A percentile compares a stretch with the other conserved stretches of the same genome.
phyloP scores from a whole-genome alignment of 2,888 invertebrate species.

The Drosophila pseudotalamancana region DNA sequence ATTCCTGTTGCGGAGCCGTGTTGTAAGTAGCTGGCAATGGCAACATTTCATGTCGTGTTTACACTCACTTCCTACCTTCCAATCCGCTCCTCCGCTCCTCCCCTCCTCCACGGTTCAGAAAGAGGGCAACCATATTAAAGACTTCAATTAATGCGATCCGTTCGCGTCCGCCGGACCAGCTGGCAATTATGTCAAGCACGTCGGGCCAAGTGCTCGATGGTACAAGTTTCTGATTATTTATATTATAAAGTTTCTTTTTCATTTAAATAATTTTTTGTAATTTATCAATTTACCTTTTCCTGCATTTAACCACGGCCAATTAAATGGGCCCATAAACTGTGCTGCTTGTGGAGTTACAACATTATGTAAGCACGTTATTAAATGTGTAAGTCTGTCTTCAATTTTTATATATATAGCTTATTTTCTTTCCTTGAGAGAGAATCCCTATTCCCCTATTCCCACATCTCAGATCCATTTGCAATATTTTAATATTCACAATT shows the following conservation, averaged over 20 bases:
- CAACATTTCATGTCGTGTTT: constrained; percentile 78
- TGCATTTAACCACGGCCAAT: constrained; percentile 32
- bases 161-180: constrained; percentile 20
- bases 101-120: constrained; percentile 22
- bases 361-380: not conserved
- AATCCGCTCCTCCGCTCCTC: constrained; percentile 12
- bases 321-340: constrained; percentile 27
- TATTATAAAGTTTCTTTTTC: constrained; percentile 70
- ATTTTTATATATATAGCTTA: not conserved
- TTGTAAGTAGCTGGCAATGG: constrained; percentile 61
- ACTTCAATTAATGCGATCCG: constrained; percentile 66
- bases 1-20: constrained; percentile 63
- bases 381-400: not conserved
- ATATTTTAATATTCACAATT: no score
- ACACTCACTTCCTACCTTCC: constrained; percentile 75
- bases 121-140: constrained; percentile 68
- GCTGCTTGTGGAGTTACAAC: not conserved
- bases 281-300: constrained; percentile 65
- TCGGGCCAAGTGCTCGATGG: constrained; percentile 42
- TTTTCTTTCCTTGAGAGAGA: no score
- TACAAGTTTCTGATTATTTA: constrained; percentile 74
- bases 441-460: no score
- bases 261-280: constrained; percentile 40
- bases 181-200: constrained; percentile 34
- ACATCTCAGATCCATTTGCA: no score